Evolutionary conservation across 2,113 vertebrate genomes (phyloP).

Genomic region (Synodontis membranacea): DNA sequence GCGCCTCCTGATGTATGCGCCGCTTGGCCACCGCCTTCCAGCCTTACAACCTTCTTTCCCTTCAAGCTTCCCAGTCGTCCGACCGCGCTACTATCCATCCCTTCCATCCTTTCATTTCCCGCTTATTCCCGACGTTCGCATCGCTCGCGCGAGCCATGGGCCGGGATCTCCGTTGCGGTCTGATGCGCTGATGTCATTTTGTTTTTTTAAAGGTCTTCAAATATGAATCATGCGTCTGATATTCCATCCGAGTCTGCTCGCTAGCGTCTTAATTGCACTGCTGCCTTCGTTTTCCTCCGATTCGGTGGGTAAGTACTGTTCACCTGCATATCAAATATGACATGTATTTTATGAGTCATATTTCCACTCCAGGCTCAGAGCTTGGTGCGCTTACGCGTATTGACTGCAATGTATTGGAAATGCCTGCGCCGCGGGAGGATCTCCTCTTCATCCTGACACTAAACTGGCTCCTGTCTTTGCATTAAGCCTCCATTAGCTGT

Average conservation of each 20-base stretch:
- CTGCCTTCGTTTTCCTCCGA: conserved; percentile 69
- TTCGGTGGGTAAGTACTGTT: conserved; percentile 72
- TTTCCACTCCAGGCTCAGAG: not conserved
- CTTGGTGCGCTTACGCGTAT: too few species aligned
- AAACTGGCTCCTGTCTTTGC: not conserved
- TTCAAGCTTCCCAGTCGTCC: conserved; percentile 54
- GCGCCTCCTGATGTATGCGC: conserved; percentile 52
- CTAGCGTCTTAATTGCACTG: conserved; percentile 72
- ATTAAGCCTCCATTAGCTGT: conserved; percentile 2
- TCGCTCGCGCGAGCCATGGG: conserved; percentile 64
- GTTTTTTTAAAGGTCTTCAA: conserved; percentile 72
- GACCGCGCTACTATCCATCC: conserved; percentile 56
- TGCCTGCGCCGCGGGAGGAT: conserved; percentile 1
- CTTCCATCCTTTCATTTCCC: conserved; percentile 37
- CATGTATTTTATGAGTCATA: not conserved
- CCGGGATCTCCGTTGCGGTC: conserved; percentile 63
- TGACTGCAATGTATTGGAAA: not conserved
- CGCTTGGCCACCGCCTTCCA: conserved; percentile 76
- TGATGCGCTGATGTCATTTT: conserved; percentile 74
- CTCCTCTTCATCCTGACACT: not conserved
- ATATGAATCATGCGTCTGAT: conserved; percentile 85
- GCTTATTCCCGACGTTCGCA: conserved; percentile 34
- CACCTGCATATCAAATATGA: conserved; percentile 17
- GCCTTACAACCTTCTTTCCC: conserved; percentile 50
- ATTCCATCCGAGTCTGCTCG: conserved; percentile 79